Base-by-base conservation (phyloP, 2,888 invertebrate genomes). In the Drosophila percnosoma region DNA sequence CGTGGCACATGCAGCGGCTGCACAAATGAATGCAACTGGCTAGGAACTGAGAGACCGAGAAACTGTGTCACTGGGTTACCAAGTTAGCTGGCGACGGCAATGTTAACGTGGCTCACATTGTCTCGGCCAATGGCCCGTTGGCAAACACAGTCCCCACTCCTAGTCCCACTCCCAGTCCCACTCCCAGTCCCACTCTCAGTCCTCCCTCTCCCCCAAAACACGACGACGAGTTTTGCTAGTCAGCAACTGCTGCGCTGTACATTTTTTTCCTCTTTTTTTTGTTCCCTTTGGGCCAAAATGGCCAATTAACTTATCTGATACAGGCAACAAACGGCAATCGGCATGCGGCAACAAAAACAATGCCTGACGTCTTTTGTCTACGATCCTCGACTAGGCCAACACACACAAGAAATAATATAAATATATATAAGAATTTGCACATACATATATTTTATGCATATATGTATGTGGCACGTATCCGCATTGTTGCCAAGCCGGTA, bases 231-330 rank as follows among this genome's bases (percentile, higher is more conserved):
- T 82, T 75, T 70, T 64, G 62, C 69, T 53, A 61, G 62, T 51
- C 57, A 48, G 31, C 70, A 59, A 52, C 68, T 66, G 63, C 40
- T 65, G 53, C 36, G 8, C 24, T 7, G 13, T 36, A 7, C 15
- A 15, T 36, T 15, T 36, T 13, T 3, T 51, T 2, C 6, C 34
- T 52, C n/a, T 33, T 33, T 18, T 13, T 40, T 29, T 65, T 76
- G 73, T 75, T 86, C 82, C 84, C 84, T 84, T 86, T 87, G 82
- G 84, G 84, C 84, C 80, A 78, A 84, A 87, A 77, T 70, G 84
- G 82, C 87, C 84, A 85, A 85, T 85, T 87, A 85, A 82, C 80
- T 80, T 86, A 84, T 86, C 87, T 87, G 84, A 86, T 84, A 80
- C 68, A 60, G 76, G 71, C 63, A 53, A 45, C 11, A 54, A 42